Conservation (phyloP, 2,888 invertebrate species). For the Hecatera dysodea region DNA sequence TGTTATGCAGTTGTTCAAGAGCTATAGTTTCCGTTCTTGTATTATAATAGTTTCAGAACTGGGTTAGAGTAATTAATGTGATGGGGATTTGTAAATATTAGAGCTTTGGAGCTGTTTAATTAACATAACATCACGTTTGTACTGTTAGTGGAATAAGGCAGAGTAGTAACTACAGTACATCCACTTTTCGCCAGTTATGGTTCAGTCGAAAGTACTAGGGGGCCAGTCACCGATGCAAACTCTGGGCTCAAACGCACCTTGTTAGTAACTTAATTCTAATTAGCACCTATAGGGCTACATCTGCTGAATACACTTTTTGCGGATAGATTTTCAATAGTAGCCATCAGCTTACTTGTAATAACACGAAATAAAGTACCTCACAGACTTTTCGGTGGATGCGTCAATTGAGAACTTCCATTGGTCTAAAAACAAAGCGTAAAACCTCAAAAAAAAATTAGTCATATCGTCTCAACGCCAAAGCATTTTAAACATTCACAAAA, state of each 20-base stretch:
- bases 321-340: not conserved
- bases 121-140: not conserved
- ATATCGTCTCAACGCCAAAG: not conserved
- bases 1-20: constrained; percentile 21
- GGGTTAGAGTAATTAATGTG: constrained; percentile 33
- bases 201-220: not conserved
- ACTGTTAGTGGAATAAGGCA: not conserved
- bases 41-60: constrained; percentile 28
- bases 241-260: not conserved
- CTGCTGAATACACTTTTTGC: not conserved
- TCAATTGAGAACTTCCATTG: not conserved
- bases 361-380: not conserved
- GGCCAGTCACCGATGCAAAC: not conserved
- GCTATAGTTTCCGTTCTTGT: constrained; percentile 32
- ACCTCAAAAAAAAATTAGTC: not conserved
- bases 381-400: not conserved
- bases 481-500: not conserved
- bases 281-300: not conserved
- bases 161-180: not conserved
- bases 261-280: not conserved
- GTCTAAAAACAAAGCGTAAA: too few relatives aligned
- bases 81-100: constrained; percentile 27
- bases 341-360: not conserved
- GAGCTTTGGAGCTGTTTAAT: not conserved
- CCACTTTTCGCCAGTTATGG: not conserved